These are phyloP conservation scores for Spondyliosoma cantharus DNA, from an alignment of 2,797 vertebrate species.

Conservation along the genomic window DNA sequence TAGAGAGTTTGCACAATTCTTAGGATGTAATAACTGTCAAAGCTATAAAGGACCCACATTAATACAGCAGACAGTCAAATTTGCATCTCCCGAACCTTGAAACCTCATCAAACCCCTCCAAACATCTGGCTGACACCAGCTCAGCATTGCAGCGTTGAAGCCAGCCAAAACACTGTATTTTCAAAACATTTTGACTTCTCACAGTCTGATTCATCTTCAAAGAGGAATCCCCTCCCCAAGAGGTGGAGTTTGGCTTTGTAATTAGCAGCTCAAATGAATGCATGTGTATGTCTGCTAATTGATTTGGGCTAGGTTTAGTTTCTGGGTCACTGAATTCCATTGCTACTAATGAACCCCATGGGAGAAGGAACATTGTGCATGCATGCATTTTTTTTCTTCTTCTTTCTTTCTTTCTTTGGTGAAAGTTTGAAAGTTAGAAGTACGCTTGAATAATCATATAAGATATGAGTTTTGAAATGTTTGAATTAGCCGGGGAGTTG, in stretches of 20 bases:
- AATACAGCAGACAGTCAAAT: slow-evolving; percentile 22
- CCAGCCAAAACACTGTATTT: slow-evolving; percentile 56
- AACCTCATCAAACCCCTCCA: slow-evolving; percentile 24
- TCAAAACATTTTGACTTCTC: slow-evolving; percentile 64
- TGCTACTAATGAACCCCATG: slow-evolving; percentile 84
- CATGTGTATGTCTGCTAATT: slow-evolving; percentile 79
- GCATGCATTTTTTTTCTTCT: slow-evolving; percentile 44
- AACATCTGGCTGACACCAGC: slow-evolving; percentile 23
- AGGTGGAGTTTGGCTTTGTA: slow-evolving; percentile 78
- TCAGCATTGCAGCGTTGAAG: slow-evolving; percentile 32
- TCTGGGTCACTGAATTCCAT: slow-evolving; percentile 87
- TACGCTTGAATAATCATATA: slow-evolving; percentile 63
- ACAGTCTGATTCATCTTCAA: slow-evolving; percentile 73
- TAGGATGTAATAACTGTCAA: background rate
- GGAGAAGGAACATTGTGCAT: slow-evolving; percentile 72
- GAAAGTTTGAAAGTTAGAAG: slow-evolving; percentile 70
- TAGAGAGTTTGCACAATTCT: background rate
- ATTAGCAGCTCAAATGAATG: slow-evolving; percentile 77
- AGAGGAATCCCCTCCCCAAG: slow-evolving; percentile 67
- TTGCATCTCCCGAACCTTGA: slow-evolving; percentile 22
- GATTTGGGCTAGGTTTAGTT: slow-evolving; percentile 81
- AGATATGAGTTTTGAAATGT: slow-evolving; percentile 53
- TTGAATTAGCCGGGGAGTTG: slow-evolving; percentile 34
- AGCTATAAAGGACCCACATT: slow-evolving; percentile 1
- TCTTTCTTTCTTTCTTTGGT: slow-evolving; percentile 56